These are phyloP conservation scores for Hydrozoanthus gracilis DNA, from an alignment of 92 coral and sea anemone genomes.

Conservation along the genomic window DNA sequence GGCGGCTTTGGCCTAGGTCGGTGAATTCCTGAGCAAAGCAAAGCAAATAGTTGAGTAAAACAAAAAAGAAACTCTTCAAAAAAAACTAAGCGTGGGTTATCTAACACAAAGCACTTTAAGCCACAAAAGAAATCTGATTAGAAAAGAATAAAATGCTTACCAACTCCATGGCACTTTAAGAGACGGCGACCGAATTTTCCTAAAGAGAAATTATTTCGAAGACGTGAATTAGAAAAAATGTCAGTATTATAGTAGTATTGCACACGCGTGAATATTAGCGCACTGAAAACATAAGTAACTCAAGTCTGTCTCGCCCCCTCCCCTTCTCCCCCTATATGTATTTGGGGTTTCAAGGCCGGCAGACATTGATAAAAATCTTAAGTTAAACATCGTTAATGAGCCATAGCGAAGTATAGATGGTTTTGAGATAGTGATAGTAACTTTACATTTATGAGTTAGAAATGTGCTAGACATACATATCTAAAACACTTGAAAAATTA, in stretches of 20 bases:
- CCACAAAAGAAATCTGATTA: neutral
- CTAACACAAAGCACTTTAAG: neutral
- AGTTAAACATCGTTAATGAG: too few relatives aligned
- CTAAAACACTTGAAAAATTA: too few relatives aligned
- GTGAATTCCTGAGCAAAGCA: conserved; percentile 11
- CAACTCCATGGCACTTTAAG: conserved; percentile 35
- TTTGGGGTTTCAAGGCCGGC: too few relatives aligned
- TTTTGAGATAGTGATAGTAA: too few relatives aligned
- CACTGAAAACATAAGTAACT: too few relatives aligned
- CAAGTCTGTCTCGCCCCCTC: too few relatives aligned
- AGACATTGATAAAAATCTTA: too few relatives aligned
- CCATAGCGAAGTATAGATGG: too few relatives aligned
- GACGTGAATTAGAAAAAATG: neutral
- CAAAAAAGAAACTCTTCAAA: neutral
- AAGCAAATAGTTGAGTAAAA: neutral
- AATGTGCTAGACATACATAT: too few relatives aligned
- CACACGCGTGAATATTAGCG: too few relatives aligned
- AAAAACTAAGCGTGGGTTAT: neutral
- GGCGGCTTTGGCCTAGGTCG: conserved; percentile 23
- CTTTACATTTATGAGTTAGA: too few relatives aligned
- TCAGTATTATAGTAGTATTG: neutral
- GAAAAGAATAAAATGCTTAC: conserved; percentile 6
- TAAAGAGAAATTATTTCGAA: neutral
- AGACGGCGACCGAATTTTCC: conserved; percentile 28
- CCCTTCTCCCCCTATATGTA: too few relatives aligned